Base-by-base conservation (phyloP, 1,140 invertebrate species). In the Mactra quadrangularis region DNA sequence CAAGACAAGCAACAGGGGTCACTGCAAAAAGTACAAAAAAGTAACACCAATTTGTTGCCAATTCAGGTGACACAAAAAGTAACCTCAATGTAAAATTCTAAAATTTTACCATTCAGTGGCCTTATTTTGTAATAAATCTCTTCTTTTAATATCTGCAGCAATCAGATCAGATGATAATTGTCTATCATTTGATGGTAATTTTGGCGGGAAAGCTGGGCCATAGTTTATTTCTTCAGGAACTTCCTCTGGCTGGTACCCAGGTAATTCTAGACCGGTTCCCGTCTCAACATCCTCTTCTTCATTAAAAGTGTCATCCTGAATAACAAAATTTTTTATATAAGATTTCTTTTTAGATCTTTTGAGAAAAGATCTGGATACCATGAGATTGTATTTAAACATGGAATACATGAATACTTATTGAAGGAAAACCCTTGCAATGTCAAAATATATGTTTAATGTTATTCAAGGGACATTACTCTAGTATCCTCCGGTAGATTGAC, bases 81-180 rank as follows among this genome's bases (percentile, higher is more conserved):
- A n/a, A n/a, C n/a, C n/a, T n/a, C n/a, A n/a, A n/a, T n/a, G n/a
- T n/a, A n/a, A n/a, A n/a, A n/a, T n/a, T n/a, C n/a, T n/a, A n/a
- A n/a, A n/a, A 41, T 6, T 78, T 82, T 85, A 91, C 91, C 91
- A 92, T 78, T 89, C 85, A 68, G 86, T 75, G 35, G 91, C 90
- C 50, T 88, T 90, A 64, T 89, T 90, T 52, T 92, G 85, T 45
- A 90, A 27, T 0, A 86, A 0, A 77, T 92, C 88, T 79, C 86
- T 76, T 27, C 86, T 76, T 50, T 84, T 85, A 3, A 92, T 87
- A 59, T 91, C 89, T 72, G 88, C 90, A 41, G 89, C 89, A 57
- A 92, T 84, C 11, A 89, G 75, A 81, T 91, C 88, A 31, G 89
- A 90, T 7, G 88, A 64, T 17, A 82, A 70, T 55, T 85, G 55